These are phyloP conservation scores for Heliconius aoede DNA, from an alignment of 2,888 invertebrate genomes.

Conservation along the genomic window DNA sequence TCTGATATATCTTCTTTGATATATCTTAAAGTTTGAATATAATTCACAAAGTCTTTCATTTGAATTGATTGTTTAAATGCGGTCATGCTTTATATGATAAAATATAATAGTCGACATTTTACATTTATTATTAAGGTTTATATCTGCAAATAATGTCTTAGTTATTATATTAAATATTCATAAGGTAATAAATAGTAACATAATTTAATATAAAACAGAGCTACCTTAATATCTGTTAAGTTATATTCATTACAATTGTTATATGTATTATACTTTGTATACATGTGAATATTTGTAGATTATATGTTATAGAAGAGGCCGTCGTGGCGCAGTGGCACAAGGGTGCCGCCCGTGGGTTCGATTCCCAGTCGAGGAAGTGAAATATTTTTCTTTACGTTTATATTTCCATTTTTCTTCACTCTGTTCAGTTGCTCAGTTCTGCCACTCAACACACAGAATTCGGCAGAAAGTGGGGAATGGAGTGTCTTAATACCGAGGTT, in stretches of 20 bases:
- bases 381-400: too few species aligned
- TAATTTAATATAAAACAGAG: not conserved
- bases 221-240: not conserved
- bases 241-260: not conserved
- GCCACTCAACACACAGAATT: too few species aligned
- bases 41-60: not conserved
- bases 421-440: too few species aligned
- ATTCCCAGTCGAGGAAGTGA: too few species aligned
- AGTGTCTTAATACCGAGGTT: too few species aligned
- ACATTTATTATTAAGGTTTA: too few species aligned
- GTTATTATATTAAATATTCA: not conserved
- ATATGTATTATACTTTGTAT: not conserved
- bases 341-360: not conserved
- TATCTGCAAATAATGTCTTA: not conserved
- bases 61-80: not conserved
- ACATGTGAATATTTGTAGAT: too few species aligned
- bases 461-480: too few species aligned
- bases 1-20: not conserved
- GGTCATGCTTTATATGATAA: not conserved
- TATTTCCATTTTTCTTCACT: too few species aligned
- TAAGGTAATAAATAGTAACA: not conserved
- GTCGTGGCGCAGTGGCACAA: too few species aligned
- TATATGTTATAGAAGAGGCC: too few species aligned
- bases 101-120: not conserved
- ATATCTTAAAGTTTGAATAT: too few species aligned